These are phyloP conservation scores for Eulemur rufifrons DNA, from an alignment of 2,113 vertebrate species.

Conservation along the genomic window DNA sequence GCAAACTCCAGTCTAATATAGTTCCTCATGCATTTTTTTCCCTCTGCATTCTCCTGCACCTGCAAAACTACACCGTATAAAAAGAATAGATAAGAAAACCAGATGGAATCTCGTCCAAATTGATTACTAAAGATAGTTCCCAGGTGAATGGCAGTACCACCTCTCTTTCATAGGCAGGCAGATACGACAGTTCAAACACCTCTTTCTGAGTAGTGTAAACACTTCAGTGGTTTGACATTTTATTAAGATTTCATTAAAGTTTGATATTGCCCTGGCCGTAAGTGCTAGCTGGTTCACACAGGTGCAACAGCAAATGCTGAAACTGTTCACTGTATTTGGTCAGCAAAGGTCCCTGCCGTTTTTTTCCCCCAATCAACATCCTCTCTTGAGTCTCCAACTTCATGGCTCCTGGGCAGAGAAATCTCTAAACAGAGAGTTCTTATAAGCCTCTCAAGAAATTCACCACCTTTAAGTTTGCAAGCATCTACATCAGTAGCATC, in stretches of 20 bases:
- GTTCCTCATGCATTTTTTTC: constrained; percentile 32
- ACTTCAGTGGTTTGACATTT: constrained; percentile 72
- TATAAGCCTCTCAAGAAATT: neutral
- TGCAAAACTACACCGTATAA: constrained; percentile 29
- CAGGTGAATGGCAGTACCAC: constrained; percentile 67
- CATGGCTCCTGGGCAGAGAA: neutral
- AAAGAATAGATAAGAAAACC: constrained; percentile 64
- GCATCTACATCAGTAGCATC: neutral
- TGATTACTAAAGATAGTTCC: constrained; percentile 74
- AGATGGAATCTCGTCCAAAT: constrained; percentile 69
- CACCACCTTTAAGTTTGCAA: neutral
- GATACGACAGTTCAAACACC: constrained; percentile 71
- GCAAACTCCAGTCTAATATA: constrained; percentile 13
- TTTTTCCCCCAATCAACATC: neutral
- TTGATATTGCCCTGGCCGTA: constrained; percentile 59
- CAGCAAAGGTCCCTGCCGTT: neutral
- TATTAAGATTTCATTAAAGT: constrained; percentile 75
- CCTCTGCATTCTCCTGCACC: constrained; percentile 50
- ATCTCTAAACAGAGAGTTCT: neutral
- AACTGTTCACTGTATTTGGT: constrained; percentile 55
- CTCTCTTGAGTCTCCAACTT: neutral
- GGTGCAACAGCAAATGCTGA: constrained; percentile 66
- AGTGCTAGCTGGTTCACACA: constrained; percentile 60
- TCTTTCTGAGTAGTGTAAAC: constrained; percentile 75
- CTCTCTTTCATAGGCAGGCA: constrained; percentile 72